phyloP scores from a whole-genome alignment of 2,113 vertebrate genomes.

The Panthera uncia region DNA sequence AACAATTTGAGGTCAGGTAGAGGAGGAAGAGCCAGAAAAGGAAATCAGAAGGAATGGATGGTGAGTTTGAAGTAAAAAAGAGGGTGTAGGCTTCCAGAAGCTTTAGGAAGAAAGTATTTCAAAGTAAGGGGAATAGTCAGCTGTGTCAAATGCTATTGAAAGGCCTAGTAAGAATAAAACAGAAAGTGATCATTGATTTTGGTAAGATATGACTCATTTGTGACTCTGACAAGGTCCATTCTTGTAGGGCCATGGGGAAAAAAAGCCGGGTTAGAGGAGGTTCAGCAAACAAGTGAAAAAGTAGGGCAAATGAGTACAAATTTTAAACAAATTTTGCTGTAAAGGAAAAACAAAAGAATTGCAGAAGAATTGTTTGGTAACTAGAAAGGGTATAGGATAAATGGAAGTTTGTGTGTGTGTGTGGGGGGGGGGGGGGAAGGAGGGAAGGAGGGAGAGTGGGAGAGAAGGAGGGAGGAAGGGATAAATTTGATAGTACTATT shows the following conservation, averaged over 20 bases:
- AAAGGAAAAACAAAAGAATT: neutral
- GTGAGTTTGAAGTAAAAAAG: neutral
- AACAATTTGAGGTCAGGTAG: neutral
- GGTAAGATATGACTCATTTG: neutral
- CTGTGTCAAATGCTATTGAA: neutral
- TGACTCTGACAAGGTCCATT: neutral
- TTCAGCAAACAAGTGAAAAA: neutral
- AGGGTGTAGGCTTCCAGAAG: neutral
- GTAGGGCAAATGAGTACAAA: neutral
- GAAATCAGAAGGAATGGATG: neutral
- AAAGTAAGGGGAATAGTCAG: neutral
- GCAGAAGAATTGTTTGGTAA: neutral
- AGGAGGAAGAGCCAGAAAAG: neutral
- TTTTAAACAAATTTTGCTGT: neutral
- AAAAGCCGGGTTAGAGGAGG: neutral
- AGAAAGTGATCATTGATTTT: neutral
- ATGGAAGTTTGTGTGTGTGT: no score
- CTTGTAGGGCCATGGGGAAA: neutral
- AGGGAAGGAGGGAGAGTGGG: no score
- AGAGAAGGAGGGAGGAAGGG: no score
- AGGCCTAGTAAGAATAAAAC: neutral
- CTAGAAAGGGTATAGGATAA: neutral
- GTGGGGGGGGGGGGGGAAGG: no score
- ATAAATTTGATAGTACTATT: neutral
- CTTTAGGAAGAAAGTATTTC: neutral